Evolutionary conservation across 2,888 invertebrate species (phyloP), one percentile per base, ranked within the genome.

Genomic region (Volucella bombylans): DNA sequence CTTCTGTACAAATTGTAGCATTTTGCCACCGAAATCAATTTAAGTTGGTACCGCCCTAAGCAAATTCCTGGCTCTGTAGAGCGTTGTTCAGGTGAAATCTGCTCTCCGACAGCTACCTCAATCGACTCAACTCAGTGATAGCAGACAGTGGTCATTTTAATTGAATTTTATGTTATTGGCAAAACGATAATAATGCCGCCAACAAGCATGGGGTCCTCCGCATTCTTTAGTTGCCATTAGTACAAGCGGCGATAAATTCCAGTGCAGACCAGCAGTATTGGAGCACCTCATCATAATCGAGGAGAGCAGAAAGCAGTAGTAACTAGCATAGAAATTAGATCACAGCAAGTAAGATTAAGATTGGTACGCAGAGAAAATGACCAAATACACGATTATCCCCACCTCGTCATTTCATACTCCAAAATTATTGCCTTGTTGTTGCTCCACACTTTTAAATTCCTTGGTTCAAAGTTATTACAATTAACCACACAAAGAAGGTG

Each of bases 21-120:
- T 67, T 81, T 76, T 85, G 81, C 85, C 81, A 85, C 81, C 71
- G 76, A 85, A 85, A 85, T 81, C 85, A 72, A 80, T 83, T 80
- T 64, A 69, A 83, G 74, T 59, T 61, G 55, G 67, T 45, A 47
- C 71, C 85, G 71, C 85, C 85, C 76, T 52, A 50, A 85, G 85
- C 67, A 62, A 81, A 80, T 76, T 69, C 55, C 23, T 64, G 50
- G n/a, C 62, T 65, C 38, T 64, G 50, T 54, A n/a, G 9, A 38
- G 49, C 69, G 52, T 65, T 71, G 45, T 54, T 72, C 45, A 50
- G 49, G 55, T 67, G 61, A 62, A 62, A 68, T 78, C 71, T 47
- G 81, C 59, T 57, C 64, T 23, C 15, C n/a, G 62, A 65, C 55
- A 54, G 54, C 43, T 68, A 61, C 14, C 61, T 59, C 43, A 72